Evolutionary conservation across 2,888 invertebrate genomes (phyloP), one percentile per base, ranked within the genome.

Genomic region (Pheosia gnoma): DNA sequence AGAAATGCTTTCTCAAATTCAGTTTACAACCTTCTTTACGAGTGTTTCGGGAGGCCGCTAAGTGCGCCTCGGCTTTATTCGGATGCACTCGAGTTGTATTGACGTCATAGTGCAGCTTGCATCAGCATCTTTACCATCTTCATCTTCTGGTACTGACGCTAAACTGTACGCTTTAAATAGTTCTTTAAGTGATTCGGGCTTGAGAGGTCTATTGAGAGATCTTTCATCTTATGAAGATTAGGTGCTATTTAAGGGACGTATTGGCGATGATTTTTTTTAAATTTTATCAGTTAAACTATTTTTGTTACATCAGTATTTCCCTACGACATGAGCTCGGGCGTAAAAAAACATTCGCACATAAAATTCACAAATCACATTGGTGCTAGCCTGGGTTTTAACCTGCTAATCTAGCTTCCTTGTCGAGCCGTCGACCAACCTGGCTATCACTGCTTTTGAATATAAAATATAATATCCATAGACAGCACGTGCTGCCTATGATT

Each of bases 21-120:
- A 63, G 64, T 75, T 81, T 72, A 79, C 74, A 75, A 59, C 68
- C 75, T 75, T 64, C 72, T 78, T 80, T 74, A 78, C 71, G 77
- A 77, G 72, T 70, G 68, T 74, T 66, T 74, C 68, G 75, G 68
- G 68, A 65, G 68, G 67, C 67, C 70, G 73, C 73, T 71, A 71
- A 67, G 67, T 68, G 74, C 74, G 66, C 59, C 67, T 68, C 72
- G 66, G 66, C 66, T 71, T 73, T 63, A 70, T 65, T 60, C 62
- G 39, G 45, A 57, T 63, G 63, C 70, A 75, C 73, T 76, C 76
- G 60, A 72, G 70, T 52, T 63, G 64, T 73, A 77, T 75, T 80
- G 80, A 80, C 80, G 80, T 80, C 80, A 80, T 49, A 60, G 51
- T 51, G 36, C 61, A 58, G 66, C 67, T 68, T 68, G 65, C 64